Evolutionary conservation across 2,797 vertebrate species (phyloP).

Genomic region (Enteromius thamalakanensis): DNA sequence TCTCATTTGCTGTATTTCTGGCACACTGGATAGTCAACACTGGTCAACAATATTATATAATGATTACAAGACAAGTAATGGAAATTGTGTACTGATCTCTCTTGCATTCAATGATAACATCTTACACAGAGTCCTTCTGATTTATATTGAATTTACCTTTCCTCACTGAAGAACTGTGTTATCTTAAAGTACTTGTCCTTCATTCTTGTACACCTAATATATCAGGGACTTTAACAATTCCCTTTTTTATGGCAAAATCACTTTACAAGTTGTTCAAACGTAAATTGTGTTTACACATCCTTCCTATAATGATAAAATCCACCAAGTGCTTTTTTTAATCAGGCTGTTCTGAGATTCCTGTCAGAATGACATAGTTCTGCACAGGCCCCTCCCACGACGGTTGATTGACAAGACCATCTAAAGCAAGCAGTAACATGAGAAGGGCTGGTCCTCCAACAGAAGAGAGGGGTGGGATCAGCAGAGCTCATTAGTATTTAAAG

Average conservation of each 20-base stretch:
- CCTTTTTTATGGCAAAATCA: not conserved
- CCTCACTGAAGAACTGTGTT: not conserved
- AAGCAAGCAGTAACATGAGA: no score
- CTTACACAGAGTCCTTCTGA: not conserved
- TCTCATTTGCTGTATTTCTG: conserved; percentile 68
- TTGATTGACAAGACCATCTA: no score
- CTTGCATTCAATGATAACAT: not conserved
- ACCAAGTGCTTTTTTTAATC: no score
- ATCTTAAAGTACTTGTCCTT: not conserved
- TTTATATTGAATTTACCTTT: not conserved
- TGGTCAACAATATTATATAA: not conserved
- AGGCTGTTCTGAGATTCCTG: no score
- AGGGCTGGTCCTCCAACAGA: no score
- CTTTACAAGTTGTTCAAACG: no score
- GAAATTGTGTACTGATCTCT: not conserved
- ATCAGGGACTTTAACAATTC: not conserved
- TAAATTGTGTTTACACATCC: no score
- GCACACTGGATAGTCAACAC: conserved; percentile 6
- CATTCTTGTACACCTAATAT: not conserved
- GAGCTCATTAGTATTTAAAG: no score
- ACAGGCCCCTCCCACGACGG: no score
- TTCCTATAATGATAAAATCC: no score
- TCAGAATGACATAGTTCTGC: no score
- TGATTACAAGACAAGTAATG: not conserved
- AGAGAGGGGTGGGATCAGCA: no score